phyloP scores from a whole-genome alignment of 1,140 invertebrate species.

The Eriocheir sinensis region DNA sequence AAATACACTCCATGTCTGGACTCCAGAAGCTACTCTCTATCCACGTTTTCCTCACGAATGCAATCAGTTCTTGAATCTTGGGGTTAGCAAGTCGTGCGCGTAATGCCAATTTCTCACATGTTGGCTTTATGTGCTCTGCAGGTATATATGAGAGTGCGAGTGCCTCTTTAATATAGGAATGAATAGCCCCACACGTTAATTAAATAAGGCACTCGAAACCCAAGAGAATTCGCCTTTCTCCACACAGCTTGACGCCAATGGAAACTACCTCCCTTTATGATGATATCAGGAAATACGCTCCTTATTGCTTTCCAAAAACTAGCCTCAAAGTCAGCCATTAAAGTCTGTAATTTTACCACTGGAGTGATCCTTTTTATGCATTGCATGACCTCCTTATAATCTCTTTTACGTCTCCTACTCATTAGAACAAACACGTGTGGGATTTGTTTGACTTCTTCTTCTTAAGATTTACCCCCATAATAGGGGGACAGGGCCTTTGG shows the following conservation, averaged over 20 bases:
- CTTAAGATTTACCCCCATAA: too few species aligned
- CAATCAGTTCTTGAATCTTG: neutral
- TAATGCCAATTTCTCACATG: neutral
- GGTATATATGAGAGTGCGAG: conserved; percentile 23
- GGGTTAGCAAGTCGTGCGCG: conserved; percentile 13
- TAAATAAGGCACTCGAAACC: conserved; percentile 17
- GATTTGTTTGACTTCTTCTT: too few species aligned
- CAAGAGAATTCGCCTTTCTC: neutral
- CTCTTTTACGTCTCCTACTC: conserved; percentile 15
- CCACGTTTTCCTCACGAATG: neutral
- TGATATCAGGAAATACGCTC: neutral
- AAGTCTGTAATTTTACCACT: conserved; percentile 39
- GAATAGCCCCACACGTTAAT: neutral
- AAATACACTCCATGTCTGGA: neutral
- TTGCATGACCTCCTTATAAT: conserved; percentile 46
- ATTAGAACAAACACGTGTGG: neutral
- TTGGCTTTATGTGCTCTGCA: conserved; percentile 32
- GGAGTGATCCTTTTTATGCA: neutral
- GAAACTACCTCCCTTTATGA: conserved; percentile 49
- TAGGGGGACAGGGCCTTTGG: too few species aligned
- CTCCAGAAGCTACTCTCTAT: conserved; percentile 3
- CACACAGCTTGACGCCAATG: conserved; percentile 18
- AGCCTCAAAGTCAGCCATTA: conserved; percentile 56
- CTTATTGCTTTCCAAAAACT: conserved; percentile 39
- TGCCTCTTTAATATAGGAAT: conserved; percentile 26